Percentiles rank a stretch among this genome's conserved stretches.
Evolutionary conservation across 1,140 invertebrate species (phyloP).

Genomic region (Ostrea edulis): DNA sequence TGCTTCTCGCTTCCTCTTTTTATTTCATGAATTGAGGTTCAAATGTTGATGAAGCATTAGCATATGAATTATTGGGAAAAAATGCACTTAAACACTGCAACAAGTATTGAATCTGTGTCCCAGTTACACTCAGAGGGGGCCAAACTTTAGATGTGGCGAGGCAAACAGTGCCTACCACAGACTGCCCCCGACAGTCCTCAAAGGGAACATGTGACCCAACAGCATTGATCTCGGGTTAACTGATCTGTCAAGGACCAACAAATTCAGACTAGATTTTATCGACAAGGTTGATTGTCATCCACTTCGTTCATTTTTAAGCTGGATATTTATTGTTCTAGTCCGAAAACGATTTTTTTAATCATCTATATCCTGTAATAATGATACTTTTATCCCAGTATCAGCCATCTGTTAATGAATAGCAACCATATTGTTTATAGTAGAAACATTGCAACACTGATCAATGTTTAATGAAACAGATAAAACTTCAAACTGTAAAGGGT

Average conservation of each 20-base stretch:
- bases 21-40: too few relatives aligned
- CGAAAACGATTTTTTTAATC: background rate
- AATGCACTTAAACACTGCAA: too few relatives aligned
- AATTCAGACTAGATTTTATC: background rate
- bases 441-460: background rate
- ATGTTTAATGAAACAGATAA: background rate
- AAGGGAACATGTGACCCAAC: background rate
- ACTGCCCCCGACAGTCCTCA: background rate
- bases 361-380: background rate
- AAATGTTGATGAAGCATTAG: too few relatives aligned
- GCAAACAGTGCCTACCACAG: background rate
- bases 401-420: constrained; percentile 4
- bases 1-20: too few relatives aligned
- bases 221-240: background rate
- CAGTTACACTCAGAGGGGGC: background rate
- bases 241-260: background rate
- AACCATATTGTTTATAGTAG: constrained; percentile 9
- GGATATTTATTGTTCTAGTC: background rate
- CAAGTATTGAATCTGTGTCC: background rate
- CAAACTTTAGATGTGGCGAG: background rate
- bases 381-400: background rate
- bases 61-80: too few relatives aligned
- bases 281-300: background rate
- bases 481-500: background rate
- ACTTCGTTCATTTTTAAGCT: background rate